Conservation (phyloP, 2,113 vertebrate species). For the Dicerorhinus sumatrensis region DNA sequence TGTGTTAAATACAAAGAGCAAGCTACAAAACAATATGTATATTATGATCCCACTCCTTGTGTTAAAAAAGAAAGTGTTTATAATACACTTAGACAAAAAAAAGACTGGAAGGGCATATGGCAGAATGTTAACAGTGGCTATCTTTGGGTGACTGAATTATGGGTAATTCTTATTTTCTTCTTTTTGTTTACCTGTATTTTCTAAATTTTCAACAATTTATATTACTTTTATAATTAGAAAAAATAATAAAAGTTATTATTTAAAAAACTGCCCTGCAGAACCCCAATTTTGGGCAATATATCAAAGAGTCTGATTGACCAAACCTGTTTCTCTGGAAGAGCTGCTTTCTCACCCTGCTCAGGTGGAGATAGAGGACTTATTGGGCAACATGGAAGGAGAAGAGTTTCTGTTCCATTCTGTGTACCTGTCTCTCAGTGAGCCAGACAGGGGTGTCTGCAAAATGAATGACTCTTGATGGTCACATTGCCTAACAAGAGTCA, state of each 20-base stretch:
- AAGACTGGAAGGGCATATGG: not conserved
- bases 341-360: not conserved
- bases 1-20: conserved; percentile 47
- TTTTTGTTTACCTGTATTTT: conserved; percentile 41
- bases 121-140: conserved; percentile 44
- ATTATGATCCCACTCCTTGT: conserved; percentile 1
- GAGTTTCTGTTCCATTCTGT: not conserved
- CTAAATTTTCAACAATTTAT: conserved; percentile 46
- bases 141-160: conserved; percentile 34
- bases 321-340: not conserved
- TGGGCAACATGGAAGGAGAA: not conserved
- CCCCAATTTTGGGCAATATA: conserved; percentile 34
- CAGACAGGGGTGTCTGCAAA: not conserved
- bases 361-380: not conserved
- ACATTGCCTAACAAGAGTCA: not conserved
- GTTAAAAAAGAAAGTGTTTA: not conserved
- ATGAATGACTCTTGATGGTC: not conserved
- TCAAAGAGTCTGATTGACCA: not conserved
- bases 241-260: conserved; percentile 40
- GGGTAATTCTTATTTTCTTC: conserved; percentile 31
- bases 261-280: conserved; percentile 4
- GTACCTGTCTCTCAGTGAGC: not conserved
- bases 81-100: not conserved
- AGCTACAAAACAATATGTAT: conserved; percentile 17
- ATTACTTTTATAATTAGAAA: conserved; percentile 39